Evolutionary conservation across 1,140 invertebrate species (phyloP), one percentile per base, ranked within the genome.

Genomic region (Cotesia typhae): DNA sequence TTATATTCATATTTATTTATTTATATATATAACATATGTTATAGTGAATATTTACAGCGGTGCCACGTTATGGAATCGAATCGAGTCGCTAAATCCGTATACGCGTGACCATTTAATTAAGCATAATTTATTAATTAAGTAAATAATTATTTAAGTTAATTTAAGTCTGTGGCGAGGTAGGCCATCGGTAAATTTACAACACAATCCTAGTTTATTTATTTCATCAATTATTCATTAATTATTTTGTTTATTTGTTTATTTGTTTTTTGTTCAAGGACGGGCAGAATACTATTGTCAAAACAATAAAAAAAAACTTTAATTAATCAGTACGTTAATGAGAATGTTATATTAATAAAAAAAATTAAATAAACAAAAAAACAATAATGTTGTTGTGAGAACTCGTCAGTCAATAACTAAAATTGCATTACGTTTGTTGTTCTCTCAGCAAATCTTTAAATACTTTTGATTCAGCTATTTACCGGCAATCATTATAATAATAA

Each of bases 81-180:
- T 55, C 5, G 7, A 47, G 41, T 20, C 28, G n/a, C 51, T 52
- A 61, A 41, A 51, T 28, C 35, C 68, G 12, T 55, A 52, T 55
- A 70, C 12, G 20, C 59, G 36, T 68, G 69, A 74, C 67, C 53
- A 71, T 74, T 71, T 74, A 6, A 63, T 74, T 68, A 73, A 73
- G 71, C 71, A 52, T 59, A 28, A 59, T 59, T 55, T 17, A 71
- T 71, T 65, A 64, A 66, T 74, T 70, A 72, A 69, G 76, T 73
- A 75, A 72, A 72, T 74, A 72, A 76, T 47, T 74, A 76, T 70
- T 67, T 20, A 68, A 80, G 75, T 78, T 63, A 77, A 47, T 47
- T 75, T 82, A 78, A 60, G 55, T 36, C 64, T 67, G 52, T 81
- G 79, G 81, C 81, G 83, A 81, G 82, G 81, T 82, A 82, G 81